Percentiles rank a stretch among this genome's conserved stretches.
Conservation (phyloP, 2,797 vertebrate genomes). For the Crocidura indochinensis region DNA sequence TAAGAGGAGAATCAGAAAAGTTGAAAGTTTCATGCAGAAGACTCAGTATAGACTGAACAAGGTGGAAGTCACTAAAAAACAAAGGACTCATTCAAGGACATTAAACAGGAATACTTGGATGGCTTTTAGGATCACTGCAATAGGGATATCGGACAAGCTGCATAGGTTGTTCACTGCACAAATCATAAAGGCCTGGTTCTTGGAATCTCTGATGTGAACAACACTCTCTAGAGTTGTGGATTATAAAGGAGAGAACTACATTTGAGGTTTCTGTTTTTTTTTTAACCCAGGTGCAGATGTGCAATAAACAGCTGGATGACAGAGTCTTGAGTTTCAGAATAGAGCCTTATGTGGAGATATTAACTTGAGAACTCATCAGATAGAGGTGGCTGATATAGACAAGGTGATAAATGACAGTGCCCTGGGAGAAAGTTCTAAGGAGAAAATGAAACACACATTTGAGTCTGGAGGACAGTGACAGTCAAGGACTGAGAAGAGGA, state of each 20-base stretch:
- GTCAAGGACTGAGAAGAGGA: conserved; percentile 17
- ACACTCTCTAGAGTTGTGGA: neutral
- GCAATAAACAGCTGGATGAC: neutral
- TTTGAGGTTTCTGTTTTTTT: neutral
- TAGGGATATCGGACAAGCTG: neutral
- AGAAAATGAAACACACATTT: conserved; percentile 45
- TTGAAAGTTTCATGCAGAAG: conserved; percentile 33
- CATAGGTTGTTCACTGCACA: neutral
- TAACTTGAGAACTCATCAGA: conserved; percentile 40
- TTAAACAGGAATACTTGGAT: neutral
- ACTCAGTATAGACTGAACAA: neutral
- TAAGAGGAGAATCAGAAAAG: neutral
- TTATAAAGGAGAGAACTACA: neutral
- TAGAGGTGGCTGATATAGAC: neutral
- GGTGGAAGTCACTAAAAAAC: neutral
- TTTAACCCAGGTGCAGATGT: neutral
- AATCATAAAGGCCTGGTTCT: neutral
- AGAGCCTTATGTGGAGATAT: neutral
- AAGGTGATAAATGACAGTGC: neutral
- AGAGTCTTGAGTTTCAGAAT: neutral
- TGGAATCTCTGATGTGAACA: neutral
- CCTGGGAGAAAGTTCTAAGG: neutral
- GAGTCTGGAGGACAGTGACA: neutral
- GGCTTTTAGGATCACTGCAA: neutral
- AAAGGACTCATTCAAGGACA: conserved; percentile 9